A percentile compares a stretch with the other conserved stretches of the same genome.
phyloP scores from a whole-genome alignment of 1,140 invertebrate genomes.

The Orchestia grillus region DNA sequence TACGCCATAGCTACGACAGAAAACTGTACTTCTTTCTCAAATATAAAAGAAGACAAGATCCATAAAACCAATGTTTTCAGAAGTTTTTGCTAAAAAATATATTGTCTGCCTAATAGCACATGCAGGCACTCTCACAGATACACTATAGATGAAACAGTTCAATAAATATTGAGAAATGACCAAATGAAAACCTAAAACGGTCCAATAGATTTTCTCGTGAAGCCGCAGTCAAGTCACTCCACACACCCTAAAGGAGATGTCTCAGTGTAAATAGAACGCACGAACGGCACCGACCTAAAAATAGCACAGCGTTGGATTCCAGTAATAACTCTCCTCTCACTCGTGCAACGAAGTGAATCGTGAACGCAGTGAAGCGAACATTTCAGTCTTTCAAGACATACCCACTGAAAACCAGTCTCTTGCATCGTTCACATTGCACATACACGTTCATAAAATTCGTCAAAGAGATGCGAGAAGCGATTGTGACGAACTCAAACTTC shows the following conservation, averaged over 20 bases:
- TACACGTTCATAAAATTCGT: neutral
- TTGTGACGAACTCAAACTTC: neutral
- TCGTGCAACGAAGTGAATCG: neutral
- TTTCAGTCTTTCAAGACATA: neutral
- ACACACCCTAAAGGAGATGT: slow-evolving; percentile 7
- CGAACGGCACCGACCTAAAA: neutral
- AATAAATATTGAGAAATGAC: neutral
- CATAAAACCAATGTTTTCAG: neutral
- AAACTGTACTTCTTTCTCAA: neutral
- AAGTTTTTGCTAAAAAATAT: neutral
- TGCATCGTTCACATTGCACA: neutral
- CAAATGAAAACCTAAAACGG: neutral
- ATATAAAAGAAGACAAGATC: neutral
- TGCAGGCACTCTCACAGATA: too few species aligned
- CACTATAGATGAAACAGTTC: neutral
- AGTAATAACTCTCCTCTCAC: neutral
- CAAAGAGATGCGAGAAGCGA: neutral
- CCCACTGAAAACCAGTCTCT: neutral
- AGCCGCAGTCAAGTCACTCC: neutral
- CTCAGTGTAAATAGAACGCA: neutral
- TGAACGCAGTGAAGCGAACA: neutral
- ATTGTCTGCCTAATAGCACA: neutral
- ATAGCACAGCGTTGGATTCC: neutral
- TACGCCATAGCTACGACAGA: neutral
- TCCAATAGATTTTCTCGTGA: neutral